These are phyloP conservation scores for Sakesphorus luctuosus DNA, from an alignment of 2,113 vertebrate species.

Conservation along the genomic window DNA sequence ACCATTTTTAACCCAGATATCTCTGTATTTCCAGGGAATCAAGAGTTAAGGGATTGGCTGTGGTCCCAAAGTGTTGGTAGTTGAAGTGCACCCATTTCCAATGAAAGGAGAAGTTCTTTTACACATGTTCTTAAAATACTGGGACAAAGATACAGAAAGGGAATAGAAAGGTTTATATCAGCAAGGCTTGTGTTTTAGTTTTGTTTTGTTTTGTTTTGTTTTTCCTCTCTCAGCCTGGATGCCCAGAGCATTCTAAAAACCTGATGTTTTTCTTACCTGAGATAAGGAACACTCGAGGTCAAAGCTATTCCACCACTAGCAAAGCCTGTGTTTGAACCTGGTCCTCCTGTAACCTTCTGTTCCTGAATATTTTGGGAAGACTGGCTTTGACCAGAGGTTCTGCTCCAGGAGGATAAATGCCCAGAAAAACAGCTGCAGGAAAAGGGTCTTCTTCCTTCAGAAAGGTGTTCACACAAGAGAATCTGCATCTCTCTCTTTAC, in stretches of 20 bases:
- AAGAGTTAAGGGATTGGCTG: fast-evolving
- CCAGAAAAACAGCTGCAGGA: not conserved
- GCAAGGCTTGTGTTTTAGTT: not conserved
- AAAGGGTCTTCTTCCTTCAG: not conserved
- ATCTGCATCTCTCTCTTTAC: not conserved
- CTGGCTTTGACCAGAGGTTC: not conserved
- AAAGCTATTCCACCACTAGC: not conserved
- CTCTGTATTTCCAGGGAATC: not conserved
- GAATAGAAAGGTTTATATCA: not conserved
- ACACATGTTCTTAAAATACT: not conserved
- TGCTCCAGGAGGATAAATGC: not conserved
- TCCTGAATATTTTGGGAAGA: not conserved
- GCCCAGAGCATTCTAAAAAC: not conserved
- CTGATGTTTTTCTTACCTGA: not conserved
- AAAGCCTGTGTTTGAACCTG: not conserved
- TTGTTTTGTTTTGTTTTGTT: too few relatives aligned
- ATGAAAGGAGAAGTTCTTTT: not conserved
- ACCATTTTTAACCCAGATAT: not conserved
- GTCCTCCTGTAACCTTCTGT: not conserved
- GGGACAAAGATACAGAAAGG: not conserved
- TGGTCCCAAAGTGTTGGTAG: not conserved
- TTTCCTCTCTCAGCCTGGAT: not conserved
- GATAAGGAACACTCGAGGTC: not conserved
- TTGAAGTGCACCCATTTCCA: not conserved
- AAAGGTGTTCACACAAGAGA: not conserved